phyloP scores from a whole-genome alignment of 1,140 invertebrate genomes.

The Stegodyphus dumicola region DNA sequence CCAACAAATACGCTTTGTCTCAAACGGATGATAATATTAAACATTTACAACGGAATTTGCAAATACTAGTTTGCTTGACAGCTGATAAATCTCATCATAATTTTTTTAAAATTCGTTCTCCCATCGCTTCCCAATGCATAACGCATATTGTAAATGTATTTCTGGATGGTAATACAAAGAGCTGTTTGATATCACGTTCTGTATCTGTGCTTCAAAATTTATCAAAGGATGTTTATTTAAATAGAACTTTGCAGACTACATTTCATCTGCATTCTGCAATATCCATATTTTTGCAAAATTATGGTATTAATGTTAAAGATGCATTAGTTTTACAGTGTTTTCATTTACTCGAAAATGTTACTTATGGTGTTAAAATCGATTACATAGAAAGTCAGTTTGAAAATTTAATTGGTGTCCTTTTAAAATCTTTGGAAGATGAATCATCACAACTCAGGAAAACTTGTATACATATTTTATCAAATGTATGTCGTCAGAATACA shows the following conservation, averaged over 20 bases:
- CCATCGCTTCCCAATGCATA: conserved; percentile 37
- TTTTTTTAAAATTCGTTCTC: conserved; percentile 8
- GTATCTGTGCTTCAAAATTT: conserved; percentile 44
- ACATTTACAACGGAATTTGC: conserved; percentile 32
- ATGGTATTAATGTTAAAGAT: conserved; percentile 33
- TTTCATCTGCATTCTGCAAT: conserved; percentile 50
- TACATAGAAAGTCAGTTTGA: conserved; percentile 50
- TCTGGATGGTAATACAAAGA: conserved; percentile 16
- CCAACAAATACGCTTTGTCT: conserved; percentile 31
- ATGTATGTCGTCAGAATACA: conserved; percentile 29
- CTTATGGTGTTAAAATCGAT: conserved; percentile 44
- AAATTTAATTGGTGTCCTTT: conserved; percentile 39
- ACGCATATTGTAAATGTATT: conserved; percentile 35
- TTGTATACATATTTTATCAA: conserved; percentile 39
- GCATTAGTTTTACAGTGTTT: conserved; percentile 26
- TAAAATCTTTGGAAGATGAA: conserved; percentile 46
- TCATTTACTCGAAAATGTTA: conserved; percentile 29
- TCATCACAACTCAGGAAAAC: conserved; percentile 6
- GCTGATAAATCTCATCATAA: conserved; percentile 4
- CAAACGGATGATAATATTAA: conserved; percentile 30
- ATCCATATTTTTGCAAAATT: conserved; percentile 31
- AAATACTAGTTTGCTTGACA: conserved; percentile 45
- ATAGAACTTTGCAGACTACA: conserved; percentile 27
- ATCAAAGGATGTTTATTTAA: not conserved
- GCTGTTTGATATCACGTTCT: conserved; percentile 12